phyloP scores from a whole-genome alignment of 53 echinoderm and acorn worm species.

The Apostichopus leukothele region DNA sequence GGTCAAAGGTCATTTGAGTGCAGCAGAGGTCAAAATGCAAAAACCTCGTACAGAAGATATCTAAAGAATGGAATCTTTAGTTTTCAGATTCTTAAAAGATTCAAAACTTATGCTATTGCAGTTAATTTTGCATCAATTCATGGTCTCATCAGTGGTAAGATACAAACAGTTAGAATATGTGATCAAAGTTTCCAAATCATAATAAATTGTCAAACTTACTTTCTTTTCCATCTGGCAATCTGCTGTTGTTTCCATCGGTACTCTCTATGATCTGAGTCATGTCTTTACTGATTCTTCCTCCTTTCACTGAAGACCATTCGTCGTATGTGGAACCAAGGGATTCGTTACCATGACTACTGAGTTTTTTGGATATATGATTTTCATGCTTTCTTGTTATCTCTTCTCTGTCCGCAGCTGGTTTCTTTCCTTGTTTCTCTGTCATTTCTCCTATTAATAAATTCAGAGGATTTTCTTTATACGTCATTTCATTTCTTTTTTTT shows the following conservation, averaged over 20 bases:
- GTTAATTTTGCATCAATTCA: too few species aligned
- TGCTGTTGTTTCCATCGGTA: neutral
- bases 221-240: neutral
- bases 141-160: too few species aligned
- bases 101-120: too few species aligned
- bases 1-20: too few species aligned
- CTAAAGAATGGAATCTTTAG: too few species aligned
- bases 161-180: too few species aligned
- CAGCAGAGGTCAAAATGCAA: too few species aligned
- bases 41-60: too few species aligned
- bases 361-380: neutral
- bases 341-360: neutral
- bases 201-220: neutral
- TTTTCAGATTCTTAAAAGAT: too few species aligned
- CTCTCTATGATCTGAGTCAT: neutral
- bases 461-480: neutral
- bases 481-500: too few species aligned
- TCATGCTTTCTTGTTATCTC: neutral
- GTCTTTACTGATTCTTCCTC: neutral
- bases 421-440: neutral
- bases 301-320: constrained; percentile 4
- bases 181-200: too few species aligned
- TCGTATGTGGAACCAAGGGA: neutral
- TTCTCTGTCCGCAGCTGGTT: neutral
- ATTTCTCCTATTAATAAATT: neutral